Conservation (phyloP, 2,888 invertebrate genomes). For the Spisula solida region DNA sequence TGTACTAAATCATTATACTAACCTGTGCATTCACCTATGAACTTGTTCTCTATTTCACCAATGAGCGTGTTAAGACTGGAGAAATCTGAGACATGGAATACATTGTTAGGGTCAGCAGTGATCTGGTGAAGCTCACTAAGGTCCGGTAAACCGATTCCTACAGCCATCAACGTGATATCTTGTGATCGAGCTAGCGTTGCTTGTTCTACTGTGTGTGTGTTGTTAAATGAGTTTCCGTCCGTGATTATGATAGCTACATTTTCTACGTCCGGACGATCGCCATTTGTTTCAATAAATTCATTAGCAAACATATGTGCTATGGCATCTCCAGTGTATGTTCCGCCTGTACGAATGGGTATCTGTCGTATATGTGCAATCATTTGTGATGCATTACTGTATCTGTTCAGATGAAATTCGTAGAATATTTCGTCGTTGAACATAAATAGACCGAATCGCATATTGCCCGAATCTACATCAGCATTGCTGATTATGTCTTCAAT, state of each 20-base stretch:
- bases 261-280: conserved; percentile 21
- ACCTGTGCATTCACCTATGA: conserved; percentile 30
- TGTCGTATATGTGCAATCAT: not conserved
- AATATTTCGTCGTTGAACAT: conserved; percentile 23
- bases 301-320: not conserved
- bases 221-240: conserved; percentile 25
- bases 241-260: conserved; percentile 32
- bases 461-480: conserved; percentile 3
- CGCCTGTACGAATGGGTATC: not conserved
- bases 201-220: conserved; percentile 21
- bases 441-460: not conserved
- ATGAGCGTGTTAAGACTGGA: not conserved
- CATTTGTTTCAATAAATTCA: not conserved
- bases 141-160: conserved; percentile 31
- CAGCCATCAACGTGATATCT: conserved; percentile 15
- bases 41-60: not conserved
- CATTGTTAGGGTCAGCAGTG: conserved; percentile 16
- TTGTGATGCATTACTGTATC: not conserved
- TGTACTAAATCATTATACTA: not conserved
- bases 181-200: not conserved
- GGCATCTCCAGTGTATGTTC: conserved; percentile 29
- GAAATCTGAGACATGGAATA: conserved; percentile 28
- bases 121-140: conserved; percentile 24
- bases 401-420: not conserved
- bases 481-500: not conserved